Evolutionary conservation across 2,888 invertebrate genomes (phyloP), one percentile per base, ranked within the genome.

Genomic region (Drosophila koepferae): DNA sequence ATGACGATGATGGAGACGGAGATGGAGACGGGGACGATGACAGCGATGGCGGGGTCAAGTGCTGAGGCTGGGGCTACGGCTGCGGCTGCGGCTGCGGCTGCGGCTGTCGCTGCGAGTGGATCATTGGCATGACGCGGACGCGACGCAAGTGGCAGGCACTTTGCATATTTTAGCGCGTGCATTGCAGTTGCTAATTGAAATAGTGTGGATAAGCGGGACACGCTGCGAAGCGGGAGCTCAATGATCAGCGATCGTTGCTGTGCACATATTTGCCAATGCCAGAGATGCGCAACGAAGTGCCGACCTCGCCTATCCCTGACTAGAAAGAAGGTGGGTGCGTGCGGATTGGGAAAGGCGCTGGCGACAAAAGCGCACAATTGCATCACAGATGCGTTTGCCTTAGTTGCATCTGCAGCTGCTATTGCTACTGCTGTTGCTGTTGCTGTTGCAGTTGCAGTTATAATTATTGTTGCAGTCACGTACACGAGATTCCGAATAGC

Each of bases 181-280:
- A 87, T 62, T 87, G 86, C 83, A 87, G 86, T 82, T 82, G 89
- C 92, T 91, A 91, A 91, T 92, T 91, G 91, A 90, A 86, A 91
- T 83, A 89, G 90, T 88, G 90, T 88, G 81, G 81, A 73, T 58
- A 68, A 7, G 67, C 53, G 64, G 54, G 18, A 31, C 9, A 0
- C 1, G 6, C 16, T 4, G 44, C 0, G 62, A 44, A 7, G n/a
- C 14, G 28, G 41, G 28, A 43, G 20, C n/a, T 63, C 46, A 46
- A 53, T 53, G 77, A 76, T 72, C 72, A 74, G 38, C 61, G 85
- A 86, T 87, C 82, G 72, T 31, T 49, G 72, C 63, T 87, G 78
- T 77, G 80, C 78, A 90, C 66, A 80, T 91, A 89, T 90, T 90
- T 87, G 74, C 85, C 75, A 82, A 83, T 70, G 68, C 69, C 87